Conservation (phyloP, 92 coral and sea anemone species). For the Ricordea florida region DNA sequence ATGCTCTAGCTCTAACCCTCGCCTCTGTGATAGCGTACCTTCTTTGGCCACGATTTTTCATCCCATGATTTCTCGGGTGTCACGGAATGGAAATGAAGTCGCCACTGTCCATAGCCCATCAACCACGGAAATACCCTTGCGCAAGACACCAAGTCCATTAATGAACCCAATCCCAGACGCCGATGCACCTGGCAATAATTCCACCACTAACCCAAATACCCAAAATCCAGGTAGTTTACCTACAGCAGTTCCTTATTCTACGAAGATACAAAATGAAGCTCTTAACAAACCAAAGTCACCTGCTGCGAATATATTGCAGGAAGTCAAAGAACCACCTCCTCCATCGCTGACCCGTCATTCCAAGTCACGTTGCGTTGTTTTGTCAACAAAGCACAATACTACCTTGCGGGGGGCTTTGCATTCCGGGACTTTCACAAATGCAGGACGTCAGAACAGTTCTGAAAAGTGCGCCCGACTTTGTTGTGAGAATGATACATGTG, state of each 20-base stretch:
- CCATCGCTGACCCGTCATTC: neutral
- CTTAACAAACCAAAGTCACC: neutral
- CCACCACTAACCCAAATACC: too few species aligned
- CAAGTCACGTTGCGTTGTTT: slow-evolving; percentile 39
- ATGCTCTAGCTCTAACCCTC: slow-evolving; percentile 73
- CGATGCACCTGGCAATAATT: too few species aligned
- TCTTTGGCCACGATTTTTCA: slow-evolving; percentile 83
- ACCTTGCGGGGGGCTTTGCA: slow-evolving; percentile 85
- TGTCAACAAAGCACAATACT: slow-evolving; percentile 46
- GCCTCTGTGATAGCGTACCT: slow-evolving; percentile 77
- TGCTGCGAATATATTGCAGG: neutral
- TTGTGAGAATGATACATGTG: slow-evolving; percentile 66
- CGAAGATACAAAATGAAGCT: too few species aligned
- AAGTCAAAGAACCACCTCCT: neutral
- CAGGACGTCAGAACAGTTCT: slow-evolving; percentile 46
- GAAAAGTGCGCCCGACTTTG: slow-evolving; percentile 68
- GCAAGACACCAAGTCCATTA: neutral
- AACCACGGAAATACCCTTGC: neutral
- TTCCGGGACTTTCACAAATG: slow-evolving; percentile 81
- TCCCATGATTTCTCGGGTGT: slow-evolving; percentile 78
- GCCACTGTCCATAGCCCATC: neutral
- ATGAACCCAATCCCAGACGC: too few species aligned
- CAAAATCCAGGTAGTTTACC: too few species aligned
- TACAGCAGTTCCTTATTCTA: too few species aligned
- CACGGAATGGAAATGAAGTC: slow-evolving; percentile 2